These are phyloP conservation scores for Cassiopea xamachana DNA, from an alignment of 30 jellyfish, hydroid and myxozoan genomes.

Conservation along the genomic window DNA sequence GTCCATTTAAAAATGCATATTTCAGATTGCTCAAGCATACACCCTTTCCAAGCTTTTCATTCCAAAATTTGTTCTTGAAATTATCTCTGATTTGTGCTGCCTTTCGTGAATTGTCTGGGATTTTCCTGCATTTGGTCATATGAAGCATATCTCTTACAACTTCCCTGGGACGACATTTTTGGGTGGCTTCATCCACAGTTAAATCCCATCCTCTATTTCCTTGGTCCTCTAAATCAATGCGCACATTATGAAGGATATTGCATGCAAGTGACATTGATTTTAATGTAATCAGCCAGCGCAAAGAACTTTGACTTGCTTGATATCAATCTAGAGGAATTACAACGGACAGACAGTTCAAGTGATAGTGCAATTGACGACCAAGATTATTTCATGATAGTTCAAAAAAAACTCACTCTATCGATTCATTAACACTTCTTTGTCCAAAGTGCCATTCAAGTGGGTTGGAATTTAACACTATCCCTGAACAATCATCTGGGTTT, in stretches of 20 bases:
- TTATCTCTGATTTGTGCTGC: constrained; percentile 39
- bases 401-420: too few relatives aligned
- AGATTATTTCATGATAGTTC: too few relatives aligned
- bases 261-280: constrained; percentile 67
- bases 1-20: too few relatives aligned
- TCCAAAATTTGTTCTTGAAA: constrained; percentile 41
- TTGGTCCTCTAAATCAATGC: constrained; percentile 61
- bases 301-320: constrained; percentile 61
- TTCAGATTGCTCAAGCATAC: constrained; percentile 13
- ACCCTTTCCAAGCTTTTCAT: constrained; percentile 46
- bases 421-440: too few relatives aligned
- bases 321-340: too few relatives aligned
- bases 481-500: too few relatives aligned
- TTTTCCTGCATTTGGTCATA: constrained; percentile 45
- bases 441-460: too few relatives aligned
- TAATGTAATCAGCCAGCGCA: constrained; percentile 37
- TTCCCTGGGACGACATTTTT: constrained; percentile 40
- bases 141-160: constrained; percentile 62
- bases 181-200: constrained; percentile 25
- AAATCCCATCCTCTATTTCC: constrained; percentile 58
- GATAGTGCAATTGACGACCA: too few relatives aligned
- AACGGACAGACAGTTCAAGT: too few relatives aligned
- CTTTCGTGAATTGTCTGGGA: constrained; percentile 42
- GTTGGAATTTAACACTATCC: too few relatives aligned
- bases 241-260: constrained; percentile 42